phyloP scores from a whole-genome alignment of 2,888 invertebrate species.

The Taenaris catops region DNA sequence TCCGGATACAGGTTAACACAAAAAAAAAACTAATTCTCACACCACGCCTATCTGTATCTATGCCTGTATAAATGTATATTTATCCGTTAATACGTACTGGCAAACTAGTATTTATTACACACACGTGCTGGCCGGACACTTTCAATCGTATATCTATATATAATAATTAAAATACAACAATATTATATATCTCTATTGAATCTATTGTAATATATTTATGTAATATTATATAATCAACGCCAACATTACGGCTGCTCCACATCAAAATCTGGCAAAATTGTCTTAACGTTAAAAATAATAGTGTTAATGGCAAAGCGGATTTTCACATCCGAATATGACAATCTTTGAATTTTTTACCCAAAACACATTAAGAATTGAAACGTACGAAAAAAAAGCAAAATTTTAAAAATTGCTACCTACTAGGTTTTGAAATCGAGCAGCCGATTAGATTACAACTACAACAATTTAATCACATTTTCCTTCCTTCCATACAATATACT shows the following conservation, averaged over 20 bases:
- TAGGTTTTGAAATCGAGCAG: too few species aligned
- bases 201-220: slow-evolving; percentile 63
- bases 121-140: slow-evolving; percentile 70
- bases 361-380: too few species aligned
- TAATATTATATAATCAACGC: slow-evolving; percentile 49
- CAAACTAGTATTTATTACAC: slow-evolving; percentile 59
- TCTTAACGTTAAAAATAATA: too few species aligned
- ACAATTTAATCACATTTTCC: slow-evolving; percentile 74
- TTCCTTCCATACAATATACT: slow-evolving; percentile 49
- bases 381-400: too few species aligned
- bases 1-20: slow-evolving; percentile 40
- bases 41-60: slow-evolving; percentile 51
- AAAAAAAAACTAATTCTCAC: slow-evolving; percentile 41
- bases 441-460: slow-evolving; percentile 67
- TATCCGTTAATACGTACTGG: slow-evolving; percentile 61
- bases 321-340: too few species aligned
- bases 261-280: too few species aligned
- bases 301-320: too few species aligned
- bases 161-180: slow-evolving; percentile 70
- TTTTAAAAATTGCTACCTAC: too few species aligned
- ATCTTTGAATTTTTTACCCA: too few species aligned
- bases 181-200: slow-evolving; percentile 69
- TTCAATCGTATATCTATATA: slow-evolving; percentile 57
- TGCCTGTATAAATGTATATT: too few species aligned
- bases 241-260: too few species aligned